Evolutionary conservation across 2,888 invertebrate genomes (phyloP).

Genomic region (Trichacis sp.): DNA sequence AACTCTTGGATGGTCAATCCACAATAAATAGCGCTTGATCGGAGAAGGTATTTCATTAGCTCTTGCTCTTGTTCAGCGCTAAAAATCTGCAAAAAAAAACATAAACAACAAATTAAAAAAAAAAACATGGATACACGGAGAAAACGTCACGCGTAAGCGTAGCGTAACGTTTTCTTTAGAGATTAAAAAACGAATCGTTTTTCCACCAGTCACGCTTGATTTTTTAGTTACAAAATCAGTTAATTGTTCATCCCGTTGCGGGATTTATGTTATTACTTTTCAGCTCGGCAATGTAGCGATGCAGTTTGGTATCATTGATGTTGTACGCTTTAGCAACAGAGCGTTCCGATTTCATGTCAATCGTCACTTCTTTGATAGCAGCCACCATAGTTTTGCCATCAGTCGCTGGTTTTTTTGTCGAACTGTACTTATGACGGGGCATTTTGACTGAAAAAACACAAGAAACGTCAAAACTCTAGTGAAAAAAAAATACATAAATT

Average conservation of each 20-base stretch:
- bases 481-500: not conserved
- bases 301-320: slow-evolving; percentile 7
- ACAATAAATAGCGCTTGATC: not conserved
- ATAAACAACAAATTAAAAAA: not conserved
- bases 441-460: slow-evolving; percentile 8
- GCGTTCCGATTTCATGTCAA: slow-evolving; percentile 5
- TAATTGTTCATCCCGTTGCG: slow-evolving; percentile 1
- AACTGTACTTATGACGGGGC: slow-evolving; percentile 3
- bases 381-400: not conserved
- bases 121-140: no score
- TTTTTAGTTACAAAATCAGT: not conserved
- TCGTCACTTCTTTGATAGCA: slow-evolving; percentile 5
- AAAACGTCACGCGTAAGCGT: no score
- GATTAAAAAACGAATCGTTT: not conserved
- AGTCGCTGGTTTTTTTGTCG: not conserved
- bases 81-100: slow-evolving; percentile 5
- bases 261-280: slow-evolving; percentile 9
- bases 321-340: slow-evolving; percentile 3
- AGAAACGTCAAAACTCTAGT: not conserved
- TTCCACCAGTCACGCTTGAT: not conserved
- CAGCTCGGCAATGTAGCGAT: slow-evolving; percentile 12
- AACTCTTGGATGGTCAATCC: slow-evolving; percentile 15
- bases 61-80: slow-evolving; percentile 4
- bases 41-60: slow-evolving; percentile 7
- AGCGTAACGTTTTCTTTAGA: no score